Conservation (phyloP, 2,888 invertebrate species). For the Leucozona laternaria region DNA sequence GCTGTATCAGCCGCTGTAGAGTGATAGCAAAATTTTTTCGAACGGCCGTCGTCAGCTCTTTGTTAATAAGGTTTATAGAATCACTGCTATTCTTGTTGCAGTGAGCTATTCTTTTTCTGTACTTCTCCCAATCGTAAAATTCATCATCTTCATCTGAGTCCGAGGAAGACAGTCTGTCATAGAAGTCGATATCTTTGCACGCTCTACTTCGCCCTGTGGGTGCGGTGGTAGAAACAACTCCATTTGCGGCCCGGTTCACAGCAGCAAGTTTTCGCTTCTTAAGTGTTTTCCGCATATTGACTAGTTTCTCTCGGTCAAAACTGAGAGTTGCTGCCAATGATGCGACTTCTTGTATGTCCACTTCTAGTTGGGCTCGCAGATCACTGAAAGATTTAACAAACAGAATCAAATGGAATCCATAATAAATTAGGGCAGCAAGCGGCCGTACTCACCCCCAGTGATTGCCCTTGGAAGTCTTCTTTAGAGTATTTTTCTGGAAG, state of each 20-base stretch:
- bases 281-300: constrained; percentile 79
- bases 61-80: constrained; percentile 85
- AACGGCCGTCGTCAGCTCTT: constrained; percentile 94
- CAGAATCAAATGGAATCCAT: constrained; percentile 61
- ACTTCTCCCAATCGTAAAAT: constrained; percentile 81
- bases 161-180: constrained; percentile 82
- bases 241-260: constrained; percentile 76
- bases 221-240: constrained; percentile 77
- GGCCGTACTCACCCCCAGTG: constrained; percentile 91
- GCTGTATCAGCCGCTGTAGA: constrained; percentile 95
- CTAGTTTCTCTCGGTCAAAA: constrained; percentile 81
- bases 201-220: constrained; percentile 39
- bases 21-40: constrained; percentile 96
- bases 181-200: constrained; percentile 62
- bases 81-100: constrained; percentile 80
- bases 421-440: constrained; percentile 43
- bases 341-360: constrained; percentile 83
- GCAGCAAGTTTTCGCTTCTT: constrained; percentile 85
- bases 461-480: constrained; percentile 92
- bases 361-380: constrained; percentile 94
- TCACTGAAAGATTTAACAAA: constrained; percentile 89
- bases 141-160: constrained; percentile 81
- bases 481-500: constrained; percentile 91
- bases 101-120: constrained; percentile 79
- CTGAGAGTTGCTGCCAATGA: constrained; percentile 81